Evolutionary conservation across 2,113 vertebrate genomes (phyloP).

Genomic region (Pseudorectes ferrugineus): DNA sequence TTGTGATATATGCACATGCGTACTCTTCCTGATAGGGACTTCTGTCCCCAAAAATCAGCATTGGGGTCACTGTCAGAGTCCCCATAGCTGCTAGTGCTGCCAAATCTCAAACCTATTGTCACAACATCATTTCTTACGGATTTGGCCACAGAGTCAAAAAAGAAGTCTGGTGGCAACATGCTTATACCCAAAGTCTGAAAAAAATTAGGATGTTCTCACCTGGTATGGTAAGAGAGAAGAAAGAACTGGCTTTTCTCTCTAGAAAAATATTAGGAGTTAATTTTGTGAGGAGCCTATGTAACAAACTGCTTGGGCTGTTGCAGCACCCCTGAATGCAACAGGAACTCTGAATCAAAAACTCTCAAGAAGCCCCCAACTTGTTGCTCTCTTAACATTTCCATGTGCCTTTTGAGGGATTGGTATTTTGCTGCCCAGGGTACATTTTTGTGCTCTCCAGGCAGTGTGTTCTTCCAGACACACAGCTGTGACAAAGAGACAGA

Average conservation of each 20-base stretch:
- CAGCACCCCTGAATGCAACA: not conserved
- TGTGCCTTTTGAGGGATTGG: not conserved
- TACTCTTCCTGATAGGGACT: not conserved
- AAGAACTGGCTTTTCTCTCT: not conserved
- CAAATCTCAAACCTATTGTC: not conserved
- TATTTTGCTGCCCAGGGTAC: not conserved
- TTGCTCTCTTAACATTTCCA: not conserved
- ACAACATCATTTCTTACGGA: not conserved
- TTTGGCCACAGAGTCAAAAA: accelerated
- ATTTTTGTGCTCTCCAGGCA: not conserved
- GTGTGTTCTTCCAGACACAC: not conserved
- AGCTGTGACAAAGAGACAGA: not conserved
- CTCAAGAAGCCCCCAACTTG: not conserved
- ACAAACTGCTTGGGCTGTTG: not conserved
- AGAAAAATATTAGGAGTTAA: not conserved
- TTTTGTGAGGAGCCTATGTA: not conserved
- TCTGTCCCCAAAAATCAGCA: not conserved
- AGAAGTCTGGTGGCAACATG: not conserved
- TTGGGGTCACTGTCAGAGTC: not conserved
- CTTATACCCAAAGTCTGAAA: not conserved
- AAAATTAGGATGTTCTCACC: not conserved
- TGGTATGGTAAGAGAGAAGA: not conserved
- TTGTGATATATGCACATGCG: not conserved
- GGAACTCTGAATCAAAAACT: not conserved
- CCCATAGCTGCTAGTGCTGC: not conserved